These are phyloP conservation scores for Centroberyx gerrardi DNA, from an alignment of 2,797 vertebrate species.

Conservation along the genomic window DNA sequence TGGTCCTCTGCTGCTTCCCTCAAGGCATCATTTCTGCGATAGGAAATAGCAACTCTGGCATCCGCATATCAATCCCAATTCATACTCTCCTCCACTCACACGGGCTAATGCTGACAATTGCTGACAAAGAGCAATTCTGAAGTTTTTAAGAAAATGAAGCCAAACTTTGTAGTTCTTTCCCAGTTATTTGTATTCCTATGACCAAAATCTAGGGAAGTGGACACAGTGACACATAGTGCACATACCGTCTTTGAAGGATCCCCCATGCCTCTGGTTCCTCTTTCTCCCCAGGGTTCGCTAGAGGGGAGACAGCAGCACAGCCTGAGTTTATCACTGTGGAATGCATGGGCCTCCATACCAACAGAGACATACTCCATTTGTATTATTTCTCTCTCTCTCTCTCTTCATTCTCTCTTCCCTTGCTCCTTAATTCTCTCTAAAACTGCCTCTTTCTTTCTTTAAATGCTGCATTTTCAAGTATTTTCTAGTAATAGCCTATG, in stretches of 20 bases:
- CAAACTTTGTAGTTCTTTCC: slow-evolving; percentile 34
- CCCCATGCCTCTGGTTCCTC: slow-evolving; percentile 87
- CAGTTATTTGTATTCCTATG: slow-evolving; percentile 22
- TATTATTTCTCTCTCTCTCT: not conserved
- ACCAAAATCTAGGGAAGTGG: slow-evolving; percentile 44
- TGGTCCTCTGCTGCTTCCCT: slow-evolving; percentile 6
- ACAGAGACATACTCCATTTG: not conserved
- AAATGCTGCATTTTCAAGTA: not conserved
- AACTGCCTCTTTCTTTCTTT: not conserved
- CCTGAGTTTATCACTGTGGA: slow-evolving; percentile 41
- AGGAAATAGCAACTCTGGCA: not conserved
- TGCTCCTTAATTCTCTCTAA: not conserved
- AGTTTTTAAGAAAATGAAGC: too few relatives aligned
- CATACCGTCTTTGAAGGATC: slow-evolving; percentile 98
- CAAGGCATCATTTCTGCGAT: slow-evolving; percentile 7
- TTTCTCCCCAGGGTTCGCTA: slow-evolving; percentile 90
- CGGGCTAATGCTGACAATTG: not conserved
- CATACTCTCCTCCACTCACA: too few relatives aligned
- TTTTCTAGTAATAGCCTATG: not conserved
- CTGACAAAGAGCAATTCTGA: not conserved
- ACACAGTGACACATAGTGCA: slow-evolving; percentile 59
- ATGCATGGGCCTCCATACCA: slow-evolving; percentile 3
- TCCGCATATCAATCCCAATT: slow-evolving; percentile 1
- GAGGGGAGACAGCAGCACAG: slow-evolving; percentile 47
- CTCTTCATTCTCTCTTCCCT: not conserved